phyloP scores from a whole-genome alignment of 1,140 invertebrate species.

The Lordiphosa stackelbergi region DNA sequence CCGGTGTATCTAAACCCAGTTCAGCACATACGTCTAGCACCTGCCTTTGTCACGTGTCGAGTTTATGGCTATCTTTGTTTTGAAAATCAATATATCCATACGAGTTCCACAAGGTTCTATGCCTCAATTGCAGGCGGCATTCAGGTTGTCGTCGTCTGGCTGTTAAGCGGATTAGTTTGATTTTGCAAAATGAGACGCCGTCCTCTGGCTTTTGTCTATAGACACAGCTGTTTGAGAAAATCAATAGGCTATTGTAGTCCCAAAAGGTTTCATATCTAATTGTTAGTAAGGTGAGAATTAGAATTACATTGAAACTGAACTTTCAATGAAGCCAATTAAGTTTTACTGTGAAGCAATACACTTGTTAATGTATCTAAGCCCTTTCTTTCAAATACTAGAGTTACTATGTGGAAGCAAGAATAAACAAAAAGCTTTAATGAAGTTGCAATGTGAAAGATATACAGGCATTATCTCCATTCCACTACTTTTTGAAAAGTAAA shows the following conservation, averaged over 20 bases:
- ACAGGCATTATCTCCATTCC: no score
- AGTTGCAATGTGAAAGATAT: no score
- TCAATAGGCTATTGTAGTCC: constrained; percentile 64
- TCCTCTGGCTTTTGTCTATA: constrained; percentile 12
- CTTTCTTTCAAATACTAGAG: no score
- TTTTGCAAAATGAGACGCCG: constrained; percentile 43
- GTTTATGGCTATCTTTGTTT: background rate
- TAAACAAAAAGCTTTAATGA: no score
- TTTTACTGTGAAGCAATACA: no score
- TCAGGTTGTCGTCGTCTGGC: constrained; percentile 26
- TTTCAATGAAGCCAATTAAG: constrained; percentile 13
- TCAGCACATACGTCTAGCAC: constrained; percentile 24
- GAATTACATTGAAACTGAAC: constrained; percentile 5
- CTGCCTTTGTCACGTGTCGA: constrained; percentile 3
- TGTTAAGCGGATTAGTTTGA: constrained; percentile 71
- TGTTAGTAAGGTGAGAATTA: constrained; percentile 33
- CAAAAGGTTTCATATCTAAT: constrained; percentile 38
- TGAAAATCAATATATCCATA: constrained; percentile 32
- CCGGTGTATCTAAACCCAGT: constrained; percentile 15
- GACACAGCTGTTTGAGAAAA: constrained; percentile 27
- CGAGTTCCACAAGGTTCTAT: constrained; percentile 23
- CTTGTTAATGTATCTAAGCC: no score
- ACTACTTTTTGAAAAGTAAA: no score
- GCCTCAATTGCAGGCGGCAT: constrained; percentile 37
- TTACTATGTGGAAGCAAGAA: no score